Percentiles rank a stretch among this genome's conserved stretches.
Conservation (phyloP, 2,113 vertebrate species). For the Varanus salvator region DNA sequence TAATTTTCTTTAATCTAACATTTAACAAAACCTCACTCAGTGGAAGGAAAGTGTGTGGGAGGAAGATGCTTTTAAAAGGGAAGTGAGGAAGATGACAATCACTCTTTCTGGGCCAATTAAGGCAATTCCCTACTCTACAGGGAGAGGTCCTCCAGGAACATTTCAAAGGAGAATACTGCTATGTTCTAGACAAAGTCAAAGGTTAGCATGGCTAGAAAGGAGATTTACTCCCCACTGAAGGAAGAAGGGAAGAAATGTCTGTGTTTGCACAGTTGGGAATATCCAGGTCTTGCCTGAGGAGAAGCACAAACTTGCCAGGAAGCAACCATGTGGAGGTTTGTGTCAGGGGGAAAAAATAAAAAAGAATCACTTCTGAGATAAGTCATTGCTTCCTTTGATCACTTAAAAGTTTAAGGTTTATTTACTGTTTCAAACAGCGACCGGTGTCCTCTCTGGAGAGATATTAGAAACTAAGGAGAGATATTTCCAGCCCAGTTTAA, state of each 20-base stretch:
- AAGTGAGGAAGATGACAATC: conserved; percentile 47
- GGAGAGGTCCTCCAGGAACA: conserved; percentile 73
- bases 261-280: conserved; percentile 70
- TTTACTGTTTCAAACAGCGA: conserved; percentile 75
- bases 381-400: conserved; percentile 71
- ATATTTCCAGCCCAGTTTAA: conserved; percentile 51
- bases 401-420: conserved; percentile 70
- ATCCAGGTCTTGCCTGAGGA: conserved; percentile 75
- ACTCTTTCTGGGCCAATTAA: conserved; percentile 69
- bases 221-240: conserved; percentile 67
- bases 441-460: conserved; percentile 61
- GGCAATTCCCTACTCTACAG: conserved; percentile 67
- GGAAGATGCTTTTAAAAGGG: conserved; percentile 40
- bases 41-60: not conserved
- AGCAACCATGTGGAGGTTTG: conserved; percentile 63
- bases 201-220: conserved; percentile 69
- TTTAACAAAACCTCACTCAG: conserved; percentile 41
- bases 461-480: conserved; percentile 57
- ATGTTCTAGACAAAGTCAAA: conserved; percentile 73
- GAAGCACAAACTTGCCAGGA: conserved; percentile 70
- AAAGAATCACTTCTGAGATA: conserved; percentile 63
- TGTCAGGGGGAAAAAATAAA: conserved; percentile 63
- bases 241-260: conserved; percentile 65
- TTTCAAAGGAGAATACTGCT: conserved; percentile 71
- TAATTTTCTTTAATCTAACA: conserved; percentile 73